Base-by-base conservation (phyloP, 2,113 vertebrate genomes). In the Peromyscus polionotus region DNA sequence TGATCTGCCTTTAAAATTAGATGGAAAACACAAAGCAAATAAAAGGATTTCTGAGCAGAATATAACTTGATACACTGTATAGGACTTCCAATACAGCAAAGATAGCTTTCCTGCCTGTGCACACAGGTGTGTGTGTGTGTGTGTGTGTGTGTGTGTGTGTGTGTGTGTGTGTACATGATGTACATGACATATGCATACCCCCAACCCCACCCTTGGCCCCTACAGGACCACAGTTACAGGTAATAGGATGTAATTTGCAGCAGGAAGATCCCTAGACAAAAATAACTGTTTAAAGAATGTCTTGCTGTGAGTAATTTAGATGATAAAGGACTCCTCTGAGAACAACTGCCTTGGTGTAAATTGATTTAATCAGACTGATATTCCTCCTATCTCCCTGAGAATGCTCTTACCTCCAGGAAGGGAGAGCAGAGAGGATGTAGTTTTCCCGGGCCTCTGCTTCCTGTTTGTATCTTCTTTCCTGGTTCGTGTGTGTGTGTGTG, bases 241-340 rank as follows among this genome's bases (percentile, higher is more conserved):
- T 17, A 68, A 39, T 11, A 8, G 39, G 73, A 61, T 54, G 61
- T 72, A 4, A 51, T 76, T 45, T 51, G 59, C 33, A n/a, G 95
- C 73, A 89, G 95, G 94, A 95, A 96, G 88, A 28, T 61, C 59
- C 51, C 26, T 33, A 84, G 83, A 91, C 92, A 65, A 76, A 96
- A 75, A 70, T 61, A 10, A 36, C 77, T 61, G 36, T 65, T 45
- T 19, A 31, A 3, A 57, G 85, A 76, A 17, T 84, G 28, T 85
- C 93, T 51, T 61, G 84, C 96, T 17, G 96, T 96, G 95, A 92
- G 59, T 10, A 20, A 95, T 91, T 93, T 12, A 72, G 87, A 72
- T 28, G 16, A 7, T 45, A 57, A 80, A 68, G 67, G 61, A 22
- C 79, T 39, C 79, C 88, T 89, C 28, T 33, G 77, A 79, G 20